Evolutionary conservation across 2,113 vertebrate species (phyloP).

Genomic region (Gymnocephalus cernua): DNA sequence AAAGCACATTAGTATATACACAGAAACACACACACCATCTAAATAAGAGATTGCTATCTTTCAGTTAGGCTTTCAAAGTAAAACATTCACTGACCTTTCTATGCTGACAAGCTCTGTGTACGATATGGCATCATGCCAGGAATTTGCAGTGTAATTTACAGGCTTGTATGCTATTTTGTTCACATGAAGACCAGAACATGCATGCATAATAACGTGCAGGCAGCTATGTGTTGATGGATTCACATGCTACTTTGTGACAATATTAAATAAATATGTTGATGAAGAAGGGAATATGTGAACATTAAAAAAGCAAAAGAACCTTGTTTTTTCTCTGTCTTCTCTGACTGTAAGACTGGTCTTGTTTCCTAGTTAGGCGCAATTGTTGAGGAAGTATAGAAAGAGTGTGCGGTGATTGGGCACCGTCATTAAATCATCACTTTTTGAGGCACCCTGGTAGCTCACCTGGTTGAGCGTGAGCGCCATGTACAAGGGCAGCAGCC

Average conservation of each 20-base stretch:
- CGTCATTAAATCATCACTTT: not conserved
- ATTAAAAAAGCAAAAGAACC: not conserved
- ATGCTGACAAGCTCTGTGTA: not conserved
- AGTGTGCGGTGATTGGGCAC: not conserved
- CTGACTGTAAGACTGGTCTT: not conserved
- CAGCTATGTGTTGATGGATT: not conserved
- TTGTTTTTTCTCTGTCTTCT: not conserved
- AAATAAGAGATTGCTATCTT: not conserved
- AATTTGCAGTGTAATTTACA: not conserved
- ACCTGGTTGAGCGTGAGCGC: too few relatives aligned
- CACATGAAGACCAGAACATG: not conserved
- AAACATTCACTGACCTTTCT: constrained; percentile 27
- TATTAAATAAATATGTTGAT: not conserved
- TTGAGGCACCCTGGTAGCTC: too few relatives aligned
- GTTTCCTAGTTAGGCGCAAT: not conserved
- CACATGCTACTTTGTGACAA: not conserved
- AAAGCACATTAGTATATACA: not conserved
- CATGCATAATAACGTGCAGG: not conserved
- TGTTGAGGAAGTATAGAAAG: not conserved
- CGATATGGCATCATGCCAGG: not conserved
- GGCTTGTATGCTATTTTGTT: not conserved
- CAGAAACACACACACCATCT: not conserved
- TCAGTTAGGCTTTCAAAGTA: constrained; percentile 12
- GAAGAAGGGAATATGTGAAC: not conserved
- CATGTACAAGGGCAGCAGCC: too few relatives aligned